Evolutionary conservation across 2,113 vertebrate species (phyloP).

Genomic region (Heloderma charlesbogerti): DNA sequence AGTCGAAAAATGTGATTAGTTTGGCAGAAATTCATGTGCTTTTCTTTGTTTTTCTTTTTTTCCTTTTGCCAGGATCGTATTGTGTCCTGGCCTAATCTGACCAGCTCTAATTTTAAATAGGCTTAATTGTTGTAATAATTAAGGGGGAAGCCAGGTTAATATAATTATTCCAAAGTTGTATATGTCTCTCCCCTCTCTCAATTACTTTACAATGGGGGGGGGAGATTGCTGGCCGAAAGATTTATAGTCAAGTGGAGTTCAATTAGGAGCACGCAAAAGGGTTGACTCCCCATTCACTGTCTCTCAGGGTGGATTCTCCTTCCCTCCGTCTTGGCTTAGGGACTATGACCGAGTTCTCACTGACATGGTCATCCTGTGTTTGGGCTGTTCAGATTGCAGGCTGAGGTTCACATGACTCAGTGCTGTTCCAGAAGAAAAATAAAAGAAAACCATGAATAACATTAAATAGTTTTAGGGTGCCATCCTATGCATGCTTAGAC

Average conservation of each 20-base stretch:
- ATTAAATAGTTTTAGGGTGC: too few relatives aligned
- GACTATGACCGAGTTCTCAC: neutral
- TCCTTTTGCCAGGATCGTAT: slow-evolving; percentile 66
- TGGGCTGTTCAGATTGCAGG: neutral
- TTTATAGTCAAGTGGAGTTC: slow-evolving; percentile 65
- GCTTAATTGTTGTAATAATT: slow-evolving; percentile 66
- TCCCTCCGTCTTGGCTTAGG: neutral
- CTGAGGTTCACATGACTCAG: neutral
- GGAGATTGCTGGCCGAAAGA: slow-evolving; percentile 52
- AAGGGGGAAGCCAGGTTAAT: slow-evolving; percentile 59
- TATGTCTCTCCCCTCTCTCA: slow-evolving; percentile 42
- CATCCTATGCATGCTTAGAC: too few relatives aligned
- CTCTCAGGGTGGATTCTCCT: neutral
- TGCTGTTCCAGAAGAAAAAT: neutral
- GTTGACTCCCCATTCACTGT: neutral
- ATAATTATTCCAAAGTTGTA: slow-evolving; percentile 43
- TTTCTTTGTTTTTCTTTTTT: neutral
- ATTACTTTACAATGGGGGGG: slow-evolving; percentile 62
- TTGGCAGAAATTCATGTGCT: slow-evolving; percentile 56
- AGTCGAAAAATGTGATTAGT: slow-evolving; percentile 69
- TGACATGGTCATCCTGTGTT: neutral
- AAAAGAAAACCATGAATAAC: neutral
- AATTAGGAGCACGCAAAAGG: slow-evolving; percentile 63
- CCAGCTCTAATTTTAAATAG: slow-evolving; percentile 42
- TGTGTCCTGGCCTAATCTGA: slow-evolving; percentile 32